Percentiles rank a stretch among this genome's conserved stretches.
These are phyloP conservation scores for Vombatus ursinus DNA, from an alignment of 2,113 vertebrate genomes.

Conservation along the genomic window DNA sequence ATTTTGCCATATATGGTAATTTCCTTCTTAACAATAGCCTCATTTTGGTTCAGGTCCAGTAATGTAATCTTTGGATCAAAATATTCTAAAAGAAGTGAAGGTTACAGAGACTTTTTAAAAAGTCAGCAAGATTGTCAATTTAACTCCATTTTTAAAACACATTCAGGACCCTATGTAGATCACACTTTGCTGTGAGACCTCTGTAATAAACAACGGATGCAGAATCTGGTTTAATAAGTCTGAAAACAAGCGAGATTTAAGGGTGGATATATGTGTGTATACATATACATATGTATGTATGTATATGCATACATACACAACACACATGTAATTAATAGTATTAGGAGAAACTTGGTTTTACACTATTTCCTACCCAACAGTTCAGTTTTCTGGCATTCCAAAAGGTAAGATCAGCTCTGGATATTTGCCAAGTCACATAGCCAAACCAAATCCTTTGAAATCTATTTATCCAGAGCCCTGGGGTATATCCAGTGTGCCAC, in stretches of 20 bases:
- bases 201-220: neutral
- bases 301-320: neutral
- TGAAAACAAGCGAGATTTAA: slow-evolving; percentile 35
- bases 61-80: neutral
- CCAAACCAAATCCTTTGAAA: neutral
- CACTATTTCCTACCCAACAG: neutral
- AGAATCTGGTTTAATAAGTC: slow-evolving; percentile 45
- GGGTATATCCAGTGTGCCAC: neutral
- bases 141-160: neutral
- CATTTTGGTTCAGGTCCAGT: neutral
- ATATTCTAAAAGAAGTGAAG: slow-evolving; percentile 29
- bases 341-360: slow-evolving; percentile 26
- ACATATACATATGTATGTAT: neutral
- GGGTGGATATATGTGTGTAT: neutral
- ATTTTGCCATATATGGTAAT: neutral
- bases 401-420: neutral
- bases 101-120: slow-evolving; percentile 22
- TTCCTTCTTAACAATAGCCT: neutral
- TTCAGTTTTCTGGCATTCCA: neutral
- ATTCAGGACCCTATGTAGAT: neutral
- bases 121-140: slow-evolving; percentile 7
- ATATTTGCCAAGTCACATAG: neutral
- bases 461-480: neutral
- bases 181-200: slow-evolving; percentile 34
- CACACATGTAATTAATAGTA: neutral